These are phyloP conservation scores for Nanorana parkeri DNA, from an alignment of 2,113 vertebrate species.

Conservation along the genomic window DNA sequence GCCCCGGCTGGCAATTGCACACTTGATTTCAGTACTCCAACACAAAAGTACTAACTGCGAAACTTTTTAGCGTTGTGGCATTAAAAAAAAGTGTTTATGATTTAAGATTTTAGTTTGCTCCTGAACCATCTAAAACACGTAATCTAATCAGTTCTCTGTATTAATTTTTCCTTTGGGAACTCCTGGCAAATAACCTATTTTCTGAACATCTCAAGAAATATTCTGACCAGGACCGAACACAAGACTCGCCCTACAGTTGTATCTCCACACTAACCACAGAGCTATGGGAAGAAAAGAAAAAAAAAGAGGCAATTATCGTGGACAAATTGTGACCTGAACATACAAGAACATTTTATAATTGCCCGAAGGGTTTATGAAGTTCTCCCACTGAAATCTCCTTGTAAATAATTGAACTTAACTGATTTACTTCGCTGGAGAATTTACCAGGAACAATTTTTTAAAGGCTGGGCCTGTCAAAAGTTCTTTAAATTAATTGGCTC, in stretches of 20 bases:
- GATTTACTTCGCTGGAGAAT: constrained; percentile 66
- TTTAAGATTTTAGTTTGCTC: too few relatives aligned
- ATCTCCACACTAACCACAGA: constrained; percentile 32
- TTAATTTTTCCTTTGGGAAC: background rate
- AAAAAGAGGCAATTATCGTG: constrained; percentile 64
- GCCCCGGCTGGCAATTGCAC: too few relatives aligned
- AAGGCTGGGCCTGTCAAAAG: constrained; percentile 62
- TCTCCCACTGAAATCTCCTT: constrained; percentile 70
- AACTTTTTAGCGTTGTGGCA: too few relatives aligned
- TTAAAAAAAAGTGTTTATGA: too few relatives aligned
- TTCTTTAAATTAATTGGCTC: constrained; percentile 66
- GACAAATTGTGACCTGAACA: constrained; percentile 71
- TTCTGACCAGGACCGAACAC: constrained; percentile 14
- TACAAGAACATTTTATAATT: constrained; percentile 70
- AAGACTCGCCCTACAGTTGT: constrained; percentile 50
- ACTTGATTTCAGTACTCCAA: too few relatives aligned
- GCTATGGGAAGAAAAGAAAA: constrained; percentile 59
- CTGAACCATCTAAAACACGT: too few relatives aligned
- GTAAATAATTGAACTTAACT: constrained; percentile 72
- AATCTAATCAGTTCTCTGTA: background rate
- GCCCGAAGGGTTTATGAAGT: constrained; percentile 70
- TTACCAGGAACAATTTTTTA: constrained; percentile 60
- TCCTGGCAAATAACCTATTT: background rate
- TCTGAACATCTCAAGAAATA: constrained; percentile 41
- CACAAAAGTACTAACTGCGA: too few relatives aligned